These are phyloP conservation scores for Spisula subtruncata DNA, from an alignment of 2,888 invertebrate species.

Conservation along the genomic window DNA sequence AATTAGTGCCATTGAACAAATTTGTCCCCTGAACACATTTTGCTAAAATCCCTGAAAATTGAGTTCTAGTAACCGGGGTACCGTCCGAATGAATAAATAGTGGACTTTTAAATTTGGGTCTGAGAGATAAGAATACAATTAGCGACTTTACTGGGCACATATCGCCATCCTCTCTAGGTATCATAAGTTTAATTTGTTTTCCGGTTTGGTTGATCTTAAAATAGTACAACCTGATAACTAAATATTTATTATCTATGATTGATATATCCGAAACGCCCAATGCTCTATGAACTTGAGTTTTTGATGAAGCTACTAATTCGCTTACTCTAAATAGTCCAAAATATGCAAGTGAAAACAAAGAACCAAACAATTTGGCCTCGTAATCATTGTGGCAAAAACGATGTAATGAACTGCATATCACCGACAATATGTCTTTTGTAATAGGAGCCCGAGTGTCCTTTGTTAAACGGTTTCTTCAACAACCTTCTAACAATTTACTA, in stretches of 20 bases:
- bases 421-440: too few species aligned
- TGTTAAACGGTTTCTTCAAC: neutral
- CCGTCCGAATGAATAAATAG: conserved; percentile 31
- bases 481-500: conserved; percentile 39
- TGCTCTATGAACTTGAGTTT: too few species aligned
- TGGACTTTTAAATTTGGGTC: neutral
- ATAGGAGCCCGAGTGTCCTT: too few species aligned
- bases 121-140: neutral
- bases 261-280: neutral
- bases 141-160: neutral
- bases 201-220: neutral
- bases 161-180: neutral
- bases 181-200: neutral
- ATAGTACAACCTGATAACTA: neutral
- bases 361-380: neutral
- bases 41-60: conserved; percentile 22
- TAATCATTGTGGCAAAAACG: neutral
- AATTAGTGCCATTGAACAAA: neutral
- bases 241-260: neutral
- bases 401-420: too few species aligned
- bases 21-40: neutral
- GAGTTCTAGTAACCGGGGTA: conserved; percentile 27
- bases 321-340: neutral
- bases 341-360: neutral
- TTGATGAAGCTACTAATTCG: neutral